These are phyloP conservation scores for Apolygus lucorum DNA, from an alignment of 1,140 invertebrate genomes.

Conservation along the genomic window DNA sequence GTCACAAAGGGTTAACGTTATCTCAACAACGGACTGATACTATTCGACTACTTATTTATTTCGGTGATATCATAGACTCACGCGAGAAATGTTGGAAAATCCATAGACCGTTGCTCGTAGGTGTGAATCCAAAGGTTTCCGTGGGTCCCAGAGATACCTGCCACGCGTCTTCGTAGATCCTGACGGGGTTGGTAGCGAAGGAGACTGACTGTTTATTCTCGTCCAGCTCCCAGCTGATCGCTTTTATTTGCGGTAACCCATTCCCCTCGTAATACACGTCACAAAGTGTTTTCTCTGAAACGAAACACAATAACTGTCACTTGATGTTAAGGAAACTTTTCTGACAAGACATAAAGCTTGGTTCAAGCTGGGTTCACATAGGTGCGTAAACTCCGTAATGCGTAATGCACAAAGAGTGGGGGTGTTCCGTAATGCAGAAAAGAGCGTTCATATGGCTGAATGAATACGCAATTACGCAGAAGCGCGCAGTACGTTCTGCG, in stretches of 20 bases:
- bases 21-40: no score
- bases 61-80: no score
- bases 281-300: not conserved
- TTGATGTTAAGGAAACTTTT: not conserved
- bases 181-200: not conserved
- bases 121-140: slow-evolving; percentile 2
- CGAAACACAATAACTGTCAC: not conserved
- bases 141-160: not conserved
- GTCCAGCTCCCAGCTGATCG: not conserved
- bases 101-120: not conserved
- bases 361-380: no score
- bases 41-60: no score
- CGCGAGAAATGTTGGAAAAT: slow-evolving; percentile 5
- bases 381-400: not conserved
- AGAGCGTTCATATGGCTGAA: not conserved
- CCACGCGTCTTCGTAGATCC: not conserved
- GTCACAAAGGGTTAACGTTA: no score
- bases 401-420: not conserved
- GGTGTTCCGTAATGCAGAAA: not conserved
- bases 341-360: no score
- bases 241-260: not conserved
- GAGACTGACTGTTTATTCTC: not conserved
- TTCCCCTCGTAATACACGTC: not conserved
- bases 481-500: no score
- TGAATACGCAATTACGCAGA: not conserved